Evolutionary conservation across 2,797 vertebrate genomes (phyloP).

Genomic region (Periophthalmus magnuspinnatus): DNA sequence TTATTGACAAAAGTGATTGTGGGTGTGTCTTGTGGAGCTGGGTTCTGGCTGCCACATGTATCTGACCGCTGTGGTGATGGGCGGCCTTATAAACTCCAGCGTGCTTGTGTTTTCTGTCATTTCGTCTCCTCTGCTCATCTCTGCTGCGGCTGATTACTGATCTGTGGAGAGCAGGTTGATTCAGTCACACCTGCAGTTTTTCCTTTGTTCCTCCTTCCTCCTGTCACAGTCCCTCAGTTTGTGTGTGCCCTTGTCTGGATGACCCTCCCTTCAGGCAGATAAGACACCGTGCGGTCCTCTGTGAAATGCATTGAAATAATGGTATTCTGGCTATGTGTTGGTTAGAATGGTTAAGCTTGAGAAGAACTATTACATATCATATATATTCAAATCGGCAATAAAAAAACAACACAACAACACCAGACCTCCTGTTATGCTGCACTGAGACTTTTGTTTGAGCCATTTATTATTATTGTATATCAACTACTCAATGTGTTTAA

Average conservation of each 20-base stretch:
- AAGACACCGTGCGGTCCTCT: constrained; percentile 27
- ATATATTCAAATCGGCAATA: not conserved
- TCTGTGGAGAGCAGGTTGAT: constrained; percentile 65
- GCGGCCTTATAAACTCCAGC: constrained; percentile 14
- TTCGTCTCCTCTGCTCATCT: constrained; percentile 28
- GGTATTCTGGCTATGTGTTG: not conserved
- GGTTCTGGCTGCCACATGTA: constrained; percentile 46
- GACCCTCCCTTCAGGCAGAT: constrained; percentile 57
- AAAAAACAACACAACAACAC: not conserved
- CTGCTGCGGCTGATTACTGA: constrained; percentile 49
- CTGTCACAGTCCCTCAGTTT: constrained; percentile 55
- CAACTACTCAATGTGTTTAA: too few relatives aligned
- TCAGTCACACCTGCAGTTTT: constrained; percentile 66
- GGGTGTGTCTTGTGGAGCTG: constrained; percentile 18
- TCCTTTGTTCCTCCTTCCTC: constrained; percentile 37
- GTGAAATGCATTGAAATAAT: constrained; percentile 49
- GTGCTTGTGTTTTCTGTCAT: constrained; percentile 24
- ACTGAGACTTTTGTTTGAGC: too few relatives aligned
- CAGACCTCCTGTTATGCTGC: too few relatives aligned
- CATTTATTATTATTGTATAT: too few relatives aligned
- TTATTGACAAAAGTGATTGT: constrained; percentile 30
- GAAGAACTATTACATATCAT: not conserved
- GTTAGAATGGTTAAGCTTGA: not conserved
- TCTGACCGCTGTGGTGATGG: constrained; percentile 41
- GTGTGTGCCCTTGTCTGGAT: constrained; percentile 68